A percentile compares a stretch with the other conserved stretches of the same genome.
Conservation (phyloP, 2,888 invertebrate genomes). For the Leptarthrus brevirostris region DNA sequence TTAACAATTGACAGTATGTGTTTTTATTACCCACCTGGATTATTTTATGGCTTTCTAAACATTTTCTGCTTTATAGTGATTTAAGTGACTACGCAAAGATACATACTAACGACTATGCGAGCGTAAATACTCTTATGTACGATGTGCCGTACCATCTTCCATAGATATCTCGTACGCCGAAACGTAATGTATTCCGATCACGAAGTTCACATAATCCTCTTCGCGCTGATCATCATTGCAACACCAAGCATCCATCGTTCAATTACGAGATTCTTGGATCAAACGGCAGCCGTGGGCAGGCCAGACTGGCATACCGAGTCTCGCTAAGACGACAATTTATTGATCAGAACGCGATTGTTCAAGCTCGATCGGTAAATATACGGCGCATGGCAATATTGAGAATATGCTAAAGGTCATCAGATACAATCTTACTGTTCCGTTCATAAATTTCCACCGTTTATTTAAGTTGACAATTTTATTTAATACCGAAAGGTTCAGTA, state of each 20-base stretch:
- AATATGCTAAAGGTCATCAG: constrained; percentile 17
- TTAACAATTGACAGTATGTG: too few relatives aligned
- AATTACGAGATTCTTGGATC: constrained; percentile 18
- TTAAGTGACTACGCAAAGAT: too few relatives aligned
- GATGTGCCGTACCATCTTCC: constrained; percentile 6
- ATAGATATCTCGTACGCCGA: background rate
- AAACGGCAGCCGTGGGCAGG: constrained; percentile 24
- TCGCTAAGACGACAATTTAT: background rate
- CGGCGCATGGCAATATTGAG: background rate
- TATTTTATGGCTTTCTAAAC: too few relatives aligned
- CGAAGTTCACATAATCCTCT: constrained; percentile 15
- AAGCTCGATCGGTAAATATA: background rate
- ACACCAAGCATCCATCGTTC: constrained; percentile 15
- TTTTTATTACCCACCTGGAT: too few relatives aligned
- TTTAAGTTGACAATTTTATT: too few relatives aligned
- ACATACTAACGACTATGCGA: too few relatives aligned
- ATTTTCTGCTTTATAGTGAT: too few relatives aligned
- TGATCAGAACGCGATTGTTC: constrained; percentile 3
- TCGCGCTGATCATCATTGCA: background rate
- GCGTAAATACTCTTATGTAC: constrained; percentile 1
- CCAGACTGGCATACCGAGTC: background rate
- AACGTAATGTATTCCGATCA: constrained; percentile 10
- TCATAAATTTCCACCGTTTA: background rate
- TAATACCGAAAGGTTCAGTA: too few relatives aligned
- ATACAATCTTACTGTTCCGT: background rate